Base-by-base conservation (phyloP, 2,797 vertebrate genomes). In the Fringilla coelebs region DNA sequence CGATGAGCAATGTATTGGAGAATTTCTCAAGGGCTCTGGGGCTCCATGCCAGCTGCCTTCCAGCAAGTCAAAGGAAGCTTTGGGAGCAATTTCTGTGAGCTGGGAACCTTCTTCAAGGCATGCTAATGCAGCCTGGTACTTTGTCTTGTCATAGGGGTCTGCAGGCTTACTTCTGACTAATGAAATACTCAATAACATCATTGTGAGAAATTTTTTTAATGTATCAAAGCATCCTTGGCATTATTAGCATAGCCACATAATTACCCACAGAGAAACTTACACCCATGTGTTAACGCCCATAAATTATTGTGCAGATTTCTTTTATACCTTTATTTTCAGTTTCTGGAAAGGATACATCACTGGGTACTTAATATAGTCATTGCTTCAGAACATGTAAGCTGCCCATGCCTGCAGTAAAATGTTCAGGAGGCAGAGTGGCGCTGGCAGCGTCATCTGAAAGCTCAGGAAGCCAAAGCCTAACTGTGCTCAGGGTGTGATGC, bases 201-300 rank as follows among this genome's bases (percentile, higher is more conserved):
- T 28, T 82, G 60, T 65, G 83, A 76, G 63, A 70, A 18, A 13
- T 54, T n/a, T 29, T 54, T 85, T 91, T 75, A 57, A 88, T 67
- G 49, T 93, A 93, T 91, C 83, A 90, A 94, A 87, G 86, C 77
- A 94, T 89, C 93, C 61, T 65, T 80, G 49, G 80, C 1, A 0
- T 97, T 91, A 95, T 79, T 93, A 90, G 68, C 67, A 21, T 16
- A 89, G 88, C 68, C 84, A 93, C 77, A 7, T 94, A 96, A 97
- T 97, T 96, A 96, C 71, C 85, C 57, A 7, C 46, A 65, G 77
- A 80, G 84, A 90, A 86, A 94, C n/a, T 61, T 91, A 74, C 96
- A 87, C 93, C 81, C 93, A 89, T 94, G 31, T 13, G 78, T 77
- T 91, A 94, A 96, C 90, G 5, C 95, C 88, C 86, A 95, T 90